Percentiles rank a stretch among this genome's conserved stretches.
phyloP scores from a whole-genome alignment of 2,113 vertebrate genomes.

The Vulpes vulpes region DNA sequence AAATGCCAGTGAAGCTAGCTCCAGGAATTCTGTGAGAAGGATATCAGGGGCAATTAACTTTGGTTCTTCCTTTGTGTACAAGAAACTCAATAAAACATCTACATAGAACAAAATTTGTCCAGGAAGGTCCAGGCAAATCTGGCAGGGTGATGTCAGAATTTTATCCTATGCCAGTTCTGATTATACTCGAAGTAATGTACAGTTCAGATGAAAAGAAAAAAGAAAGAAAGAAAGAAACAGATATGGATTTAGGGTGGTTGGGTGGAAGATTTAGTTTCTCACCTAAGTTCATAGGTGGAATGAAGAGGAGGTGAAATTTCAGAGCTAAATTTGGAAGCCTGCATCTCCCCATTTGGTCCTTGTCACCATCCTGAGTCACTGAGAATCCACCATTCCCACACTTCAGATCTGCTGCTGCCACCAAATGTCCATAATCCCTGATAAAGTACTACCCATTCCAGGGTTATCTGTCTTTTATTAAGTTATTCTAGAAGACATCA shows the following conservation, averaged over 20 bases:
- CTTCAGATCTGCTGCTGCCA: not conserved
- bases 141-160: not conserved
- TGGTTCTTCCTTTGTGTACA: constrained; percentile 23
- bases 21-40: constrained; percentile 14
- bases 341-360: not conserved
- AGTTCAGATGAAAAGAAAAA: not conserved
- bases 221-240: not conserved
- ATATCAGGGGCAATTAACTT: constrained; percentile 44
- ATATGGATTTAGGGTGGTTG: not conserved
- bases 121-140: constrained; percentile 1
- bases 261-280: not conserved
- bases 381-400: not conserved
- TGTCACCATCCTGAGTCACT: not conserved
- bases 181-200: not conserved
- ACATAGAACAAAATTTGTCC: not conserved
- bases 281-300: not conserved
- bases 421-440: not conserved
- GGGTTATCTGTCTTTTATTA: not conserved
- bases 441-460: not conserved
- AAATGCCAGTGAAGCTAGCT: not conserved
- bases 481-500: not conserved
- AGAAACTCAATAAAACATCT: constrained; percentile 26
- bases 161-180: not conserved
- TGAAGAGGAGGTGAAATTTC: not conserved
- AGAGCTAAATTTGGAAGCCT: not conserved